Percentiles rank a stretch among this genome's conserved stretches.
Evolutionary conservation across 1,140 invertebrate species (phyloP).

Genomic region (Pachyrhynchus sulphureomaculatus): DNA sequence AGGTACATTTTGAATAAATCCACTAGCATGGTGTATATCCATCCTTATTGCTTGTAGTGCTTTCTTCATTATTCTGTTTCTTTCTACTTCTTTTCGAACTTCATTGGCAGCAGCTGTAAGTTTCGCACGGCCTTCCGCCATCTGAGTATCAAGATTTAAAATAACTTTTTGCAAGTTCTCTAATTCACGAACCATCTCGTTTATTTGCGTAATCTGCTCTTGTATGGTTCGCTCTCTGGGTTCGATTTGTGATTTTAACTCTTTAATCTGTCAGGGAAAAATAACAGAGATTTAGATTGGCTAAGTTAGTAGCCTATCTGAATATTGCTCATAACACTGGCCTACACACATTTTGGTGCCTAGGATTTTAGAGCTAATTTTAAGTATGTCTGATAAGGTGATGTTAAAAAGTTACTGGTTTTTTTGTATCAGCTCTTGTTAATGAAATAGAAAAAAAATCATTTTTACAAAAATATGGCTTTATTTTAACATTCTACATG

Average conservation of each 20-base stretch:
- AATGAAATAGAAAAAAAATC: no score
- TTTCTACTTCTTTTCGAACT: conserved; percentile 64
- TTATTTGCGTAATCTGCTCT: conserved; percentile 75
- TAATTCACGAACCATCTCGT: conserved; percentile 72
- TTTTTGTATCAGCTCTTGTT: no score
- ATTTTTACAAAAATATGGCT: no score
- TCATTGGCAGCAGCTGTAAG: conserved; percentile 68
- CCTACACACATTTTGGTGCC: no score
- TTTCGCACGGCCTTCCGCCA: conserved; percentile 75
- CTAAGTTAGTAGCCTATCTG: no score
- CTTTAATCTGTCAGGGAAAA: no score
- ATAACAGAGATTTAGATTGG: no score
- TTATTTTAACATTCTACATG: no score
- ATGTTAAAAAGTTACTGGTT: no score
- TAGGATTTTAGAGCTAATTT: no score
- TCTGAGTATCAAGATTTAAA: conserved; percentile 63
- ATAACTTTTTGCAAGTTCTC: conserved; percentile 62
- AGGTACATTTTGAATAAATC: conserved; percentile 72
- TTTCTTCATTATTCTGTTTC: conserved; percentile 64
- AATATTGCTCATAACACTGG: no score
- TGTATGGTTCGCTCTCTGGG: conserved; percentile 78
- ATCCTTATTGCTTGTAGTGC: conserved; percentile 73
- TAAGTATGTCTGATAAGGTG: no score
- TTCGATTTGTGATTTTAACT: conserved; percentile 82
- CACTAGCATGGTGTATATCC: conserved; percentile 75